Conservation (phyloP, 92 coral and sea anemone species). For the Siderastrea siderea region DNA sequence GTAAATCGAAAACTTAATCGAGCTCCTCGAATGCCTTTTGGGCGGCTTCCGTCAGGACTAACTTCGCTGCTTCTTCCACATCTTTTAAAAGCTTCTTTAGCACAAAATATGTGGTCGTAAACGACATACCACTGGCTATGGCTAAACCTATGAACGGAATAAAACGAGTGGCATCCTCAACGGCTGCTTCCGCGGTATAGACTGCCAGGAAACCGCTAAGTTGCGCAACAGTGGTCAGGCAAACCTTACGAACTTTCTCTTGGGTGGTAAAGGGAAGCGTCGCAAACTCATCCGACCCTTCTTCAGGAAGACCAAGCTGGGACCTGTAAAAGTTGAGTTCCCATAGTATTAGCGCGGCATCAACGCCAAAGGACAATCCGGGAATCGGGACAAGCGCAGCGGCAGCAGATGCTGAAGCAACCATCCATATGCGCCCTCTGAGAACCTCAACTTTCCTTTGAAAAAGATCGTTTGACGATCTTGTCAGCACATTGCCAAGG, state of each 20-base stretch:
- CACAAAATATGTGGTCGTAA: conserved; percentile 26
- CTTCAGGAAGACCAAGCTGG: conserved; percentile 63
- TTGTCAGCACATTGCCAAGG: conserved; percentile 33
- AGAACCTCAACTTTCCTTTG: conserved; percentile 54
- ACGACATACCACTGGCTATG: conserved; percentile 51
- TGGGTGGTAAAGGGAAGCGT: conserved; percentile 22
- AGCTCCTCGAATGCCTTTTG: conserved; percentile 15
- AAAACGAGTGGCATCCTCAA: conserved; percentile 51
- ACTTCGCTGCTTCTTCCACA: conserved; percentile 39
- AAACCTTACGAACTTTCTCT: conserved; percentile 22
- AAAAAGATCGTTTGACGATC: conserved; percentile 34
- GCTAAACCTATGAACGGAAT: conserved; percentile 50
- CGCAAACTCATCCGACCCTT: conserved; percentile 34
- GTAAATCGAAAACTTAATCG: background rate
- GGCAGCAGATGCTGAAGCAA: conserved; percentile 41
- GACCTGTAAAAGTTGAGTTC: conserved; percentile 51
- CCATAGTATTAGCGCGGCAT: conserved; percentile 17
- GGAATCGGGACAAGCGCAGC: conserved; percentile 49
- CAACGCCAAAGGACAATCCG: conserved; percentile 50
- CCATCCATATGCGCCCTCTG: conserved; percentile 47
- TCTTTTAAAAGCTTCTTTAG: conserved; percentile 14
- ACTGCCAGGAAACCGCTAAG: conserved; percentile 8
- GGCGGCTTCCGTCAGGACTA: conserved; percentile 20
- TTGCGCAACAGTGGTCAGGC: conserved; percentile 26
- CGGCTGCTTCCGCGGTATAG: conserved; percentile 23